phyloP scores from a whole-genome alignment of 2,888 invertebrate genomes.

The Campopleginae sp. region DNA sequence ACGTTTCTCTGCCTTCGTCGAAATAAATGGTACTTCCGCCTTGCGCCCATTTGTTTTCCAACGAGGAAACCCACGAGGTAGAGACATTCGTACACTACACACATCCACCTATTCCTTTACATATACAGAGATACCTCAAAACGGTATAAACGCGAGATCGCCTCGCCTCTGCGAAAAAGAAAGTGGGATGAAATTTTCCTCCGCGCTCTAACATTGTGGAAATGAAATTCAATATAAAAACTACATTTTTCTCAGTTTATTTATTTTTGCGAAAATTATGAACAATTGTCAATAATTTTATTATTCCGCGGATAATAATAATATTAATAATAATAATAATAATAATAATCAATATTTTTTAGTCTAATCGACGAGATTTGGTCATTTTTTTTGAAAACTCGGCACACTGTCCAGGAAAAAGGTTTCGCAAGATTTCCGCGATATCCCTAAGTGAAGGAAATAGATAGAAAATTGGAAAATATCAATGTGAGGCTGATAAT shows the following conservation, averaged over 20 bases:
- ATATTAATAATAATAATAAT: not conserved
- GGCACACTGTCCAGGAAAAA: not conserved
- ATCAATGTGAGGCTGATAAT: not conserved
- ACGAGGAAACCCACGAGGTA: conserved; percentile 58
- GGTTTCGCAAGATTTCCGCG: not conserved
- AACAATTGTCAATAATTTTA: not conserved
- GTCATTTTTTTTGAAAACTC: not conserved
- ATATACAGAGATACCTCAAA: conserved; percentile 13
- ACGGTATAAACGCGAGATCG: conserved; percentile 30
- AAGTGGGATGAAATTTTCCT: conserved; percentile 16
- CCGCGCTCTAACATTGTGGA: conserved; percentile 9
- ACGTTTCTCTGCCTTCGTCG: conserved; percentile 70
- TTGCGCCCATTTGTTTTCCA: conserved; percentile 71
- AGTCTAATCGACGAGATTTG: not conserved
- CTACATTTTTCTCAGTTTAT: not conserved
- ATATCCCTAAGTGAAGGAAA: not conserved
- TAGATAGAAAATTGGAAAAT: not conserved
- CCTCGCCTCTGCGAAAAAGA: not conserved
- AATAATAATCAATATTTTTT: not conserved
- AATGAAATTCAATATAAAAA: not conserved
- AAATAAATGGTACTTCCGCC: conserved; percentile 74
- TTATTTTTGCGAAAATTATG: not conserved
- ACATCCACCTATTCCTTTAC: not conserved
- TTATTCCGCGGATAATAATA: not conserved
- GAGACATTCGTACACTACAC: conserved; percentile 28